Percentiles rank a stretch among this genome's conserved stretches.
These are phyloP conservation scores for Exaiptasia diaphana DNA, from an alignment of 64 coral and sea anemone species.

Conservation along the genomic window DNA sequence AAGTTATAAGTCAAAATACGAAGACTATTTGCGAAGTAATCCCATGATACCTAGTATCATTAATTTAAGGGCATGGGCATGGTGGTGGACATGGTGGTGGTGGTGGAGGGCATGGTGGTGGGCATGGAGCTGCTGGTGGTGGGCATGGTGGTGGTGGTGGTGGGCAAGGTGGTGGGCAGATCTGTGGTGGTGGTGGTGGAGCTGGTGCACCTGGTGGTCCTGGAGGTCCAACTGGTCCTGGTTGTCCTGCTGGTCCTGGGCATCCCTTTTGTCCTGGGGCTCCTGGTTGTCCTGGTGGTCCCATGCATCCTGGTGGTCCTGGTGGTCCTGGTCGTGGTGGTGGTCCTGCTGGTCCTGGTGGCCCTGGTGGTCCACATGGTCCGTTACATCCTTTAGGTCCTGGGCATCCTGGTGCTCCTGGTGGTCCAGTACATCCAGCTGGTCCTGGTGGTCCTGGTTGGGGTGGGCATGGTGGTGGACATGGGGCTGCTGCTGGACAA, in stretches of 20 bases:
- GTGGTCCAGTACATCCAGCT: conserved; percentile 55
- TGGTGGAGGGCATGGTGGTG: conserved; percentile 11
- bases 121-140: background rate
- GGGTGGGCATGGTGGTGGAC: background rate
- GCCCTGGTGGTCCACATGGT: conserved; percentile 58
- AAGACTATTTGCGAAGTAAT: no score
- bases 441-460: conserved; percentile 71
- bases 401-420: conserved; percentile 72
- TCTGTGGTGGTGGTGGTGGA: conserved; percentile 41
- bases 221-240: conserved; percentile 55
- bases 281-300: conserved; percentile 26
- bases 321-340: conserved; percentile 64
- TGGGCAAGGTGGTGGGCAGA: conserved; percentile 26
- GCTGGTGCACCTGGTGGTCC: conserved; percentile 65
- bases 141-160: background rate
- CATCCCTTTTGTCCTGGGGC: conserved; percentile 31
- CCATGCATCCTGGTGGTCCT: conserved; percentile 34
- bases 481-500: background rate
- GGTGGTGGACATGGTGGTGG: conserved; percentile 72
- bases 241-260: conserved; percentile 25
- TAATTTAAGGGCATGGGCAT: conserved; percentile 44
- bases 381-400: conserved; percentile 73
- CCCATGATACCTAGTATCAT: conserved; percentile 9
- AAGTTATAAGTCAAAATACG: no score
- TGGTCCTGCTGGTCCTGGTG: conserved; percentile 70